phyloP scores from a whole-genome alignment of 2,113 vertebrate species.

The Calonectris borealis region DNA sequence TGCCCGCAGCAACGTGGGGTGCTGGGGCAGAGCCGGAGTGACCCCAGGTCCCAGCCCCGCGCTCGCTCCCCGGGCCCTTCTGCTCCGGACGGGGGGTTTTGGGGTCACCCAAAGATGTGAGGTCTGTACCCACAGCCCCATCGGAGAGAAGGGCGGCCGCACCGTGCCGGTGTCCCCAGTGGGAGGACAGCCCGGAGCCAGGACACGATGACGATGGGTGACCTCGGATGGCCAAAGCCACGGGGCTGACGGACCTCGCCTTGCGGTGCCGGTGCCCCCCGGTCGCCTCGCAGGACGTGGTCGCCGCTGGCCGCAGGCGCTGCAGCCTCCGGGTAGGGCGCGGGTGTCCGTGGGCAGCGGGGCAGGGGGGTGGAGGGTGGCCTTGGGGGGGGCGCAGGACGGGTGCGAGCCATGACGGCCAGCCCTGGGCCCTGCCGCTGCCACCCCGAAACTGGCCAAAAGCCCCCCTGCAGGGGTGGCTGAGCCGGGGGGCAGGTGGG shows the following conservation, averaged over 20 bases:
- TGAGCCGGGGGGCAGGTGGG: neutral
- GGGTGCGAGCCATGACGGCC: neutral
- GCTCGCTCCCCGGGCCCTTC: rapidly evolving
- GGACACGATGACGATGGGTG: rapidly evolving
- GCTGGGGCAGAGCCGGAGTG: neutral
- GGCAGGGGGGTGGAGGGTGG: no score
- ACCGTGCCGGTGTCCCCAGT: rapidly evolving
- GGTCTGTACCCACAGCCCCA: neutral
- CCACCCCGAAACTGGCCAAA: neutral
- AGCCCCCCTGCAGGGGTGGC: neutral
- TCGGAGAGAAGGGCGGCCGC: rapidly evolving
- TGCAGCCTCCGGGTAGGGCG: neutral
- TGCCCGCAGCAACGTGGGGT: neutral
- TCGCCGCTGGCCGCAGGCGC: no score
- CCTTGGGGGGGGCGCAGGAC: neutral
- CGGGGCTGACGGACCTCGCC: neutral
- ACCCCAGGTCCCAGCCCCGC: neutral
- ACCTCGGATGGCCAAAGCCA: neutral
- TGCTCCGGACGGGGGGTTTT: neutral
- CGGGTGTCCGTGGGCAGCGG: neutral
- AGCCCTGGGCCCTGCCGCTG: no score
- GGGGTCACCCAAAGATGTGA: neutral
- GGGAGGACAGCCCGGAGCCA: neutral
- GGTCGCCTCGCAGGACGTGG: neutral
- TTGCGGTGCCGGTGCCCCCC: neutral